These are phyloP conservation scores for Phenganax stokvisi DNA, from an alignment of 92 coral and sea anemone species.

Conservation along the genomic window DNA sequence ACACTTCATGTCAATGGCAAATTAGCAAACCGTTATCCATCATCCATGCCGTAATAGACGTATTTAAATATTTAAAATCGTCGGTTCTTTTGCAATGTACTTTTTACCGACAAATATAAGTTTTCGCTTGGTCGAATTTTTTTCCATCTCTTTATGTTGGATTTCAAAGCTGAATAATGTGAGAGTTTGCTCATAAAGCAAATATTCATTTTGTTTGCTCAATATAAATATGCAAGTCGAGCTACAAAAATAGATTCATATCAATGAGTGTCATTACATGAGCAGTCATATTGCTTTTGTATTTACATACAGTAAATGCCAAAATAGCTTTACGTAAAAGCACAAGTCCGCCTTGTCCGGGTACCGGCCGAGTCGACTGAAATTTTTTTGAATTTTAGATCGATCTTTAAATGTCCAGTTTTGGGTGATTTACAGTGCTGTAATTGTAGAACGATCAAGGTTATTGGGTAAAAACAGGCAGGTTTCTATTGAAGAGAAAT, in stretches of 20 bases:
- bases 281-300: neutral
- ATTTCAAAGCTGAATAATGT: too few species aligned
- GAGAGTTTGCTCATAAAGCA: neutral
- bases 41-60: neutral
- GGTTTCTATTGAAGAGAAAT: neutral
- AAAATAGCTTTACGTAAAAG: neutral
- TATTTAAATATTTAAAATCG: neutral
- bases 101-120: neutral
- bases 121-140: too few species aligned
- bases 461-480: neutral
- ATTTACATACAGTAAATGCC: constrained; percentile 10
- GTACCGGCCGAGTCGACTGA: neutral
- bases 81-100: neutral
- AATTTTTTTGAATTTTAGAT: neutral
- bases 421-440: too few species aligned
- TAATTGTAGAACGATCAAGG: too few species aligned
- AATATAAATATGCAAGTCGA: constrained; percentile 18
- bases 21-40: neutral
- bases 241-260: constrained; percentile 9
- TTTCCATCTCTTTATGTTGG: too few species aligned
- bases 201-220: constrained; percentile 6
- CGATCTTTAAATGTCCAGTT: too few species aligned
- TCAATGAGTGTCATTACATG: neutral
- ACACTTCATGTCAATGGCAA: constrained; percentile 2
- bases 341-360: neutral